Evolutionary conservation across 2,888 invertebrate genomes (phyloP).

Genomic region (Gari tellinella): DNA sequence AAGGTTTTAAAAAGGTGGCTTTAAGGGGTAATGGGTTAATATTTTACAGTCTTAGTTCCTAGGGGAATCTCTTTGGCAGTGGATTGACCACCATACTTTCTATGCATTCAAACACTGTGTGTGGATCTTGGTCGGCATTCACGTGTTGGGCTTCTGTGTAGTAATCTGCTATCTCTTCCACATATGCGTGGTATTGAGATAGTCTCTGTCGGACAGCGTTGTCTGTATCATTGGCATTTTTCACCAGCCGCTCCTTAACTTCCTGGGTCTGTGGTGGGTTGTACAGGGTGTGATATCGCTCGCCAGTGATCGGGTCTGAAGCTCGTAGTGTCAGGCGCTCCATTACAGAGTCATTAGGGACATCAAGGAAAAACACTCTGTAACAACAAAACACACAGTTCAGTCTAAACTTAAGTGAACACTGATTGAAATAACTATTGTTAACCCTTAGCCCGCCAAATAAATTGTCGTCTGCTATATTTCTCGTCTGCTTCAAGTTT

Average conservation of each 20-base stretch:
- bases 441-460: too few relatives aligned
- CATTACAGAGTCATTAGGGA: slow-evolving; percentile 83
- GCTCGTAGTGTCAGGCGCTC: slow-evolving; percentile 82
- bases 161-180: slow-evolving; percentile 81
- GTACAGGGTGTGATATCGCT: slow-evolving; percentile 83
- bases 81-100: slow-evolving; percentile 84
- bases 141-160: slow-evolving; percentile 81
- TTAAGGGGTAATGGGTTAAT: too few relatives aligned
- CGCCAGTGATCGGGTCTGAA: slow-evolving; percentile 83
- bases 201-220: slow-evolving; percentile 76
- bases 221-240: slow-evolving; percentile 78
- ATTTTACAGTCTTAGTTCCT: neutral
- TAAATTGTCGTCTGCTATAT: too few relatives aligned
- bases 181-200: slow-evolving; percentile 77
- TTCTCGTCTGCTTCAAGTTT: too few relatives aligned
- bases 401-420: too few relatives aligned
- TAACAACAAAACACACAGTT: neutral
- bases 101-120: slow-evolving; percentile 84
- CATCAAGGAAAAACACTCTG: slow-evolving; percentile 84
- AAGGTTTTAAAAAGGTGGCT: too few relatives aligned
- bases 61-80: slow-evolving; percentile 75
- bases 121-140: slow-evolving; percentile 84
- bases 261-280: slow-evolving; percentile 83
- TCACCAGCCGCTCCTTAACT: slow-evolving; percentile 78
- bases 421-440: too few relatives aligned